phyloP scores from a whole-genome alignment of 2,797 vertebrate species.

The Lemur catta region DNA sequence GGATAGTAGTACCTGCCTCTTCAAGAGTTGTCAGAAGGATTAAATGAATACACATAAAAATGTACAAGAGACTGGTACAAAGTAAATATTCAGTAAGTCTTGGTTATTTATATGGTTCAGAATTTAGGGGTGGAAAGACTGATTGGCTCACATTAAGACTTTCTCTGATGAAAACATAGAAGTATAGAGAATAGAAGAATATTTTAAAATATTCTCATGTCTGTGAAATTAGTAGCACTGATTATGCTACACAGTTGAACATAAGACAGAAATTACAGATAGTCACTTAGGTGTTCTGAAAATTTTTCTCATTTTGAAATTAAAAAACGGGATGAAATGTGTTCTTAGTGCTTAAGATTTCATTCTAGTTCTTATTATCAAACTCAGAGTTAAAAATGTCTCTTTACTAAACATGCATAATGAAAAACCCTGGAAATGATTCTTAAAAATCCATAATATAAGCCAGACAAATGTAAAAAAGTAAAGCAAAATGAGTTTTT shows the following conservation, averaged over 20 bases:
- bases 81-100: constrained; percentile 29
- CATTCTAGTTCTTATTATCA: constrained; percentile 5
- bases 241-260: background rate
- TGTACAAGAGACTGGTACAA: background rate
- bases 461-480: constrained; percentile 60
- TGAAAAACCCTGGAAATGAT: constrained; percentile 36
- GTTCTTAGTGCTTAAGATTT: constrained; percentile 23
- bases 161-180: background rate
- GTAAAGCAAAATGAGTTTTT: constrained; percentile 81
- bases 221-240: constrained; percentile 8
- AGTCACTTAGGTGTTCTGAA: background rate
- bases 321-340: background rate
- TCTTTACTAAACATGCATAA: background rate
- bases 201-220: constrained; percentile 1
- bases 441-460: constrained; percentile 27
- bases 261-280: background rate
- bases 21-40: background rate
- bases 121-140: background rate
- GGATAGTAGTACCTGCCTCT: background rate
- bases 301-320: background rate
- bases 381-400: constrained; percentile 36
- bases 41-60: background rate
- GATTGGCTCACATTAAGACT: background rate
- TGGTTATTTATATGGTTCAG: background rate
- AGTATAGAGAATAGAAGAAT: background rate